These are phyloP conservation scores for Spialia ferax DNA, from an alignment of 2,888 invertebrate genomes.

Conservation along the genomic window DNA sequence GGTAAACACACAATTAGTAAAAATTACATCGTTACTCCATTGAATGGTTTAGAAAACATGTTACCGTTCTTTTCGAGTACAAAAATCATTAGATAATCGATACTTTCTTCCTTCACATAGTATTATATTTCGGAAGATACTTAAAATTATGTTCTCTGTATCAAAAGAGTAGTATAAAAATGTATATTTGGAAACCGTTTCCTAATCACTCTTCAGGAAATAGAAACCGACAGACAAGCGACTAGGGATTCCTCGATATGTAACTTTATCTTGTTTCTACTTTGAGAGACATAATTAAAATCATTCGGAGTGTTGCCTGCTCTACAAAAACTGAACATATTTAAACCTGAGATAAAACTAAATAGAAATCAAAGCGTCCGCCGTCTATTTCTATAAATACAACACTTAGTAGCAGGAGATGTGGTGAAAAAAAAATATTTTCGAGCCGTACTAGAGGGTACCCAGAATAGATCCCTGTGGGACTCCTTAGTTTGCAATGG, in stretches of 20 bases:
- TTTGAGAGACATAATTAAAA: constrained; percentile 41
- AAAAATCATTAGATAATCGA: not conserved
- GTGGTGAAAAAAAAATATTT: constrained; percentile 48
- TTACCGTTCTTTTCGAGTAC: not conserved
- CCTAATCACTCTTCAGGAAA: constrained; percentile 41
- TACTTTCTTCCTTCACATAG: not conserved
- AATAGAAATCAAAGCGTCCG: constrained; percentile 67
- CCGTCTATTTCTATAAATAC: constrained; percentile 81
- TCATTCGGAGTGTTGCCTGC: constrained; percentile 36
- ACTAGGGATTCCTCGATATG: constrained; percentile 36
- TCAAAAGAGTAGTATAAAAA: constrained; percentile 25
- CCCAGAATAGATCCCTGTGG: constrained; percentile 83
- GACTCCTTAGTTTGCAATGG: constrained; percentile 74
- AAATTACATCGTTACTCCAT: constrained; percentile 23
- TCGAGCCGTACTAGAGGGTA: constrained; percentile 61
- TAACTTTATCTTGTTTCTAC: constrained; percentile 40
- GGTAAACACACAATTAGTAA: constrained; percentile 37
- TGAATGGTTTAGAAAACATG: constrained; percentile 11
- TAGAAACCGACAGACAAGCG: constrained; percentile 35
- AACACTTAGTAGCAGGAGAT: constrained; percentile 53
- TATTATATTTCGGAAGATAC: constrained; percentile 5
- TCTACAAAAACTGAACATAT: constrained; percentile 47
- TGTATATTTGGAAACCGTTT: constrained; percentile 19
- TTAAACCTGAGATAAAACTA: constrained; percentile 59
- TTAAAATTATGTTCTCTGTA: constrained; percentile 27